A percentile compares a stretch with the other conserved stretches of the same genome.
Evolutionary conservation across 2,113 vertebrate species (phyloP).

Genomic region (Antechinus stuartii): DNA sequence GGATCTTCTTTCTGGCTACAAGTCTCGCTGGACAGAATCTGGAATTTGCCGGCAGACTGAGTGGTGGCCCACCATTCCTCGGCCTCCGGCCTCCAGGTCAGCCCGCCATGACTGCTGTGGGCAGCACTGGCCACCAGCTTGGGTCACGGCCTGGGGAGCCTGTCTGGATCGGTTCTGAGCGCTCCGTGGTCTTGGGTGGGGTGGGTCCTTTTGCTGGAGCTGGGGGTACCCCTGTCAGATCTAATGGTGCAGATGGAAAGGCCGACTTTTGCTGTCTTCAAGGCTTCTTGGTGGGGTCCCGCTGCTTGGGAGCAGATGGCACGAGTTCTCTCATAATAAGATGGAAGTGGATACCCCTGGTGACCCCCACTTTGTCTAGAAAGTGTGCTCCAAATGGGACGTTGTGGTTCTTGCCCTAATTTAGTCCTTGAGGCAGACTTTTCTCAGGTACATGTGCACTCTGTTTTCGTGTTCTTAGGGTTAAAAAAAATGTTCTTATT

Average conservation of each 20-base stretch:
- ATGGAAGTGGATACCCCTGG: conserved; percentile 27
- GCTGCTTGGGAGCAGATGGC: neutral
- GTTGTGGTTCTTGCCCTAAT: conserved; percentile 6
- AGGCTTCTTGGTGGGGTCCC: neutral
- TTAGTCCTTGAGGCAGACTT: conserved; percentile 41
- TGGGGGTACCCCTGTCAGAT: conserved; percentile 22
- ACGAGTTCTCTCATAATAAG: neutral
- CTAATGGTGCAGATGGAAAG: neutral
- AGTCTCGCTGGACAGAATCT: conserved; percentile 53
- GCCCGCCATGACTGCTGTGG: conserved; percentile 63
- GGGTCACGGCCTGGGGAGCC: conserved; percentile 28
- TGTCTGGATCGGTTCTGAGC: conserved; percentile 33
- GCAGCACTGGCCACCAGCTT: conserved; percentile 57
- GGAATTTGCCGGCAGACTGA: conserved; percentile 66
- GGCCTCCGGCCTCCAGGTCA: conserved; percentile 61
- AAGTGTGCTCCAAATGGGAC: neutral
- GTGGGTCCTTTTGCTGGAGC: conserved; percentile 7
- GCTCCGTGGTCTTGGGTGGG: conserved; percentile 42
- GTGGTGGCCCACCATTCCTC: conserved; percentile 60
- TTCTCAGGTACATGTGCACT: neutral
- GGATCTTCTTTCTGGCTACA: neutral
- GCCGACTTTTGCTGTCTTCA: conserved; percentile 9
- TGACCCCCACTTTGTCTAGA: neutral
- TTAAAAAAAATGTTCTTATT: neutral
- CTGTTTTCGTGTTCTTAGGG: neutral